Conservation (phyloP, 2,888 invertebrate species). For the Gonocerus acuteangulatus region DNA sequence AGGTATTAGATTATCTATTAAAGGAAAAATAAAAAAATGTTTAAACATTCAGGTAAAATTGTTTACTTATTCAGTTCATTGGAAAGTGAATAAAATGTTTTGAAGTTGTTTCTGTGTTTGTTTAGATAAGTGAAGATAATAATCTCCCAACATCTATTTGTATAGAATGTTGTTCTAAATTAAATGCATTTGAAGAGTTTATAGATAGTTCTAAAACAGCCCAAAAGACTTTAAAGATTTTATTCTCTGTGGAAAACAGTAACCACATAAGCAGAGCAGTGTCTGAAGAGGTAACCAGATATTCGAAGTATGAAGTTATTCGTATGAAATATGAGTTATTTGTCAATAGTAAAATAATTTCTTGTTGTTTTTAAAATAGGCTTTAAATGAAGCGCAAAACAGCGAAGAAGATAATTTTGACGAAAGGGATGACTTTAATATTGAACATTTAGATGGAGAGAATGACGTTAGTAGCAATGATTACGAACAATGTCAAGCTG, state of each 20-base stretch:
- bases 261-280: not conserved
- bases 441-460: not conserved
- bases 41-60: constrained; percentile 44
- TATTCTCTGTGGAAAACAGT: constrained; percentile 37
- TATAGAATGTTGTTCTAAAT: constrained; percentile 43
- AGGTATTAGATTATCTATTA: constrained; percentile 44
- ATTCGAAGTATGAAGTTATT: too few species aligned
- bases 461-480: not conserved
- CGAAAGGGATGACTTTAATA: not conserved
- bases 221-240: constrained; percentile 43
- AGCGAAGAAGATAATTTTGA: not conserved
- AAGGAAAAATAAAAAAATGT: constrained; percentile 45
- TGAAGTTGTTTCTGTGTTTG: not conserved
- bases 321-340: not conserved
- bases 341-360: not conserved
- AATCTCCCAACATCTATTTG: constrained; percentile 44
- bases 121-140: constrained; percentile 25
- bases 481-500: not conserved
- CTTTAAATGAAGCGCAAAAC: not conserved
- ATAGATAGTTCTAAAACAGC: constrained; percentile 45
- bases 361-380: not conserved
- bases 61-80: not conserved
- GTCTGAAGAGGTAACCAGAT: constrained; percentile 2
- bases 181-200: constrained; percentile 45
- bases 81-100: not conserved